Evolutionary conservation across 1,140 invertebrate species (phyloP).

Genomic region (Pogonus chalceus): DNA sequence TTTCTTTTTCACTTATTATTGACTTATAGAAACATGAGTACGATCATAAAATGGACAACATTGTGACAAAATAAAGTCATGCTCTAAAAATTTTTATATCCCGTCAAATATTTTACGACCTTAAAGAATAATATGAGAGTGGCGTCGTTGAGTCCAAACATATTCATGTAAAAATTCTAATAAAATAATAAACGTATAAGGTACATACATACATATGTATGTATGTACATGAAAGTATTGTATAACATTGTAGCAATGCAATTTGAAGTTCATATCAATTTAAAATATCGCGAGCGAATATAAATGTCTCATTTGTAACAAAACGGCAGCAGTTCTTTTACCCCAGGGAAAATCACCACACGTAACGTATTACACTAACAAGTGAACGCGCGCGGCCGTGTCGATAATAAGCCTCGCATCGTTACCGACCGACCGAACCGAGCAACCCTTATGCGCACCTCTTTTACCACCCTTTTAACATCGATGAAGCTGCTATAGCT

Average conservation of each 20-base stretch:
- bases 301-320: constrained; percentile 14
- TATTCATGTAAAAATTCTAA: background rate
- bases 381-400: constrained; percentile 17
- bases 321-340: constrained; percentile 15
- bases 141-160: background rate
- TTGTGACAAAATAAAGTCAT: background rate
- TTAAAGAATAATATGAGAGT: too few relatives aligned
- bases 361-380: constrained; percentile 23
- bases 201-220: background rate
- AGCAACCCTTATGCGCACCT: background rate
- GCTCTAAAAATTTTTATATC: background rate
- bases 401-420: constrained; percentile 19
- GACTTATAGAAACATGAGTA: too few relatives aligned
- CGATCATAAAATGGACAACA: too few relatives aligned
- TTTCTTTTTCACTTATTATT: too few relatives aligned
- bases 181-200: background rate
- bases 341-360: constrained; percentile 26
- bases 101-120: background rate
- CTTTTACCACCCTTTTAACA: too few relatives aligned
- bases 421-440: constrained; percentile 11
- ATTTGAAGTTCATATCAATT: too few relatives aligned
- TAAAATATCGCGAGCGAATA: constrained; percentile 4
- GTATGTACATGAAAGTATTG: too few relatives aligned
- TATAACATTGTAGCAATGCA: too few relatives aligned
- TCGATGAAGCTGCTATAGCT: too few relatives aligned